phyloP scores from a whole-genome alignment of 2,888 invertebrate species.

The Napeogenes inachia region DNA sequence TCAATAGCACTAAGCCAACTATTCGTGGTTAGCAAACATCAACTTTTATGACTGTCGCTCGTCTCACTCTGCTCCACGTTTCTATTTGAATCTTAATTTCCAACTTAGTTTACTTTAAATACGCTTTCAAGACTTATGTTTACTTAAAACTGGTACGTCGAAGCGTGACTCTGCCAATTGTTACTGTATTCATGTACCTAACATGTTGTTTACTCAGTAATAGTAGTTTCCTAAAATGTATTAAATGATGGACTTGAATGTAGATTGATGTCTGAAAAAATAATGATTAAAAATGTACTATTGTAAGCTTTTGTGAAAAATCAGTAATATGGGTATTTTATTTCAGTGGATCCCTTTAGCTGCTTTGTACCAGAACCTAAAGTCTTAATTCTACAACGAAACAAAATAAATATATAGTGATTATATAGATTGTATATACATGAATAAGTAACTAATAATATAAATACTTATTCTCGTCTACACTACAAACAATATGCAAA shows the following conservation, averaged over 20 bases:
- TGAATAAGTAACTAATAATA: not conserved
- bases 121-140: constrained; percentile 38
- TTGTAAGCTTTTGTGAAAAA: too few relatives aligned
- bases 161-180: constrained; percentile 17
- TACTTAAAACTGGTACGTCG: constrained; percentile 15
- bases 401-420: not conserved
- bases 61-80: constrained; percentile 55
- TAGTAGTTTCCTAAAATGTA: not conserved
- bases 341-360: too few relatives aligned
- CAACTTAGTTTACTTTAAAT: constrained; percentile 60
- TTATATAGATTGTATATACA: not conserved
- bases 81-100: constrained; percentile 73
- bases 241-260: too few relatives aligned
- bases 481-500: constrained; percentile 8
- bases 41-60: constrained; percentile 65
- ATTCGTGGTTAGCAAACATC: constrained; percentile 68
- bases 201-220: not conserved
- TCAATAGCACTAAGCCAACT: constrained; percentile 72
- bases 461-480: constrained; percentile 4
- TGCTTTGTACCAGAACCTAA: too few relatives aligned
- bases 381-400: not conserved
- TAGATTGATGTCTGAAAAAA: too few relatives aligned
- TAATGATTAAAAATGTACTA: too few relatives aligned
- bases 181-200: constrained; percentile 9
- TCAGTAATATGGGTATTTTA: too few relatives aligned